Conservation (phyloP, 2,797 vertebrate species). For the Platyrinchus mystaceus region DNA sequence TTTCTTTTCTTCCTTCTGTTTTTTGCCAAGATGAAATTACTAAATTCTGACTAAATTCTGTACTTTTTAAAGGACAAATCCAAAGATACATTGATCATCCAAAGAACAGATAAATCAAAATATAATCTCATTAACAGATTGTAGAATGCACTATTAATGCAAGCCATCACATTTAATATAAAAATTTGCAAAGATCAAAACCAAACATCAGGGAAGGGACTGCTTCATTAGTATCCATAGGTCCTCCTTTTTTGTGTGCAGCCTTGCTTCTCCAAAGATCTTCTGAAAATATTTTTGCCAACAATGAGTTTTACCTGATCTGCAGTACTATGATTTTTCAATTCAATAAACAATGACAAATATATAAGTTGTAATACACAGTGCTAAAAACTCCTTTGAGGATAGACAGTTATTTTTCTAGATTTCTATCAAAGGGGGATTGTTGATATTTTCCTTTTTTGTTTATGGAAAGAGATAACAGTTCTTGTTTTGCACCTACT, state of each 20-base stretch:
- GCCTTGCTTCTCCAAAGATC: background rate
- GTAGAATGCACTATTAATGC: background rate
- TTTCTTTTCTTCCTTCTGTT: background rate
- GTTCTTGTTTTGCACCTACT: background rate
- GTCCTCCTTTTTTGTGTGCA: background rate
- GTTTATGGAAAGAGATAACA: background rate
- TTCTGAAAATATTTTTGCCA: background rate
- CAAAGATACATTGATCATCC: background rate
- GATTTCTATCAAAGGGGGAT: rapidly evolving
- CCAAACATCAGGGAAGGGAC: background rate
- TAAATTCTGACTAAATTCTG: background rate
- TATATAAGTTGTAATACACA: background rate
- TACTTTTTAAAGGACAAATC: background rate
- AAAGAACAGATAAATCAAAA: background rate
- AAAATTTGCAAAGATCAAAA: background rate
- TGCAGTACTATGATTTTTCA: background rate
- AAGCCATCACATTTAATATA: background rate
- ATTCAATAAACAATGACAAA: background rate
- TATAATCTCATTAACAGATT: background rate
- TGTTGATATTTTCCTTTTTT: background rate
- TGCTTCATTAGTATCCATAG: background rate
- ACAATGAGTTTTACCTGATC: background rate
- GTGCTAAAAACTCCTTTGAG: background rate
- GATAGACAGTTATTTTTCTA: background rate
- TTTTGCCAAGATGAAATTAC: background rate